Conservation (phyloP, 2,888 invertebrate genomes). For the Phaedon cochleariae region DNA sequence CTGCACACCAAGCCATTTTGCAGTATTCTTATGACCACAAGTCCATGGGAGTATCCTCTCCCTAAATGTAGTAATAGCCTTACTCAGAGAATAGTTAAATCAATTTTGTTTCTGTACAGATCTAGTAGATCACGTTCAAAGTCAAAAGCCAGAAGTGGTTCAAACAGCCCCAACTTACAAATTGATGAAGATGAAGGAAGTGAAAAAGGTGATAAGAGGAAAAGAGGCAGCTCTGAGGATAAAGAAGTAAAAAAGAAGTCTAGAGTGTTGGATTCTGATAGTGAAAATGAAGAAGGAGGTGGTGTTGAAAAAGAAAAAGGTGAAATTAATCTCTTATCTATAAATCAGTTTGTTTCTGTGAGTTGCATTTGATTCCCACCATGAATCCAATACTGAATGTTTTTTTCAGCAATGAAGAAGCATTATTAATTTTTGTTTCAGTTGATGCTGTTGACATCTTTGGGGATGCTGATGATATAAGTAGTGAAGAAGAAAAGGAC, state of each 20-base stretch:
- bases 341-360: too few species aligned
- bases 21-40: too few species aligned
- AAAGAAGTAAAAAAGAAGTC: constrained; percentile 60
- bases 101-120: too few species aligned
- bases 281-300: constrained; percentile 66
- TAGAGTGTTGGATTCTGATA: constrained; percentile 73
- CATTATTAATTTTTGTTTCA: constrained; percentile 45
- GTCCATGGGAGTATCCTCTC: too few species aligned
- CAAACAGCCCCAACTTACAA: constrained; percentile 64
- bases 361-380: not conserved
- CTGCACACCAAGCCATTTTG: too few species aligned
- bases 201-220: constrained; percentile 57
- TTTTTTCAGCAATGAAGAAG: not conserved
- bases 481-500: constrained; percentile 80
- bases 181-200: constrained; percentile 64
- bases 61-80: too few species aligned
- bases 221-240: constrained; percentile 54
- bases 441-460: constrained; percentile 86
- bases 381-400: not conserved
- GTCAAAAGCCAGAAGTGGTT: constrained; percentile 49
- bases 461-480: constrained; percentile 94
- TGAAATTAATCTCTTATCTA: too few species aligned
- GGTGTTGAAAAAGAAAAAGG: constrained; percentile 44
- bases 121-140: constrained; percentile 43
- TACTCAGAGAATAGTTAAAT: too few species aligned